Evolutionary conservation across 2,797 vertebrate species (phyloP), one percentile per base, ranked within the genome.

Genomic region (Ptychobarbus kaznakovi): DNA sequence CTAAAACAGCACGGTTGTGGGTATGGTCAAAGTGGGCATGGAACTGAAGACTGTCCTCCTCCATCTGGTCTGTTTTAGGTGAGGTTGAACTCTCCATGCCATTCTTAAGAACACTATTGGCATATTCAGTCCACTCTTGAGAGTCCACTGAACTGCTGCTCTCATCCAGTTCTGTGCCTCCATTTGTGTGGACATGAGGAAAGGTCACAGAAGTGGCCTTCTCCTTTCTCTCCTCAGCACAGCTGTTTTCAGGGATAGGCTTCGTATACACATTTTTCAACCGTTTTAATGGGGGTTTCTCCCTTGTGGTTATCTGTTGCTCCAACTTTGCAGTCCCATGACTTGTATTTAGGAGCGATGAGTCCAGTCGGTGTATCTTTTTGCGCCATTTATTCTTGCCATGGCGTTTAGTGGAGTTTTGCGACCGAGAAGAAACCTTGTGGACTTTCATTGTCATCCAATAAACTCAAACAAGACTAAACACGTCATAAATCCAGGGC

Each of bases 361-460:
- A 44, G 61, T 90, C 79, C 2, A 38, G 56, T 3, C 1, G 83
- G 66, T 90, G 44, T 20, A 91, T 61, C 51, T 92, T 88, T 77
- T 91, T 89, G 87, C 87, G 89, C 86, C 92, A 93, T 20, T 93
- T 92, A 42, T 92, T 93, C 87, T 93, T 95, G 88, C 90, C 90
- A 79, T 79, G 84, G 40, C 65, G 80, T 82, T 87, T 91, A 13
- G 70, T 75, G 40, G 74, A 28, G 13, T 94, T 95, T 32, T 91
- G 91, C 70, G 66, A 75, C 58, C 51, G 87, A 15, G 91, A 88
- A 3, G 87, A n/a, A 51, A 51, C 40, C 91, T 91, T 95, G 38
- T 92, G 94, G 51, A 94, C 95, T 90, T 96, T 96, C 95, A 96
- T 96, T 85, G 51, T 92, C 81, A 58, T 20, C 42, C 20, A 16